Base-by-base conservation (phyloP, 2,113 vertebrate genomes). In the Onychorhynchus coronatus region DNA sequence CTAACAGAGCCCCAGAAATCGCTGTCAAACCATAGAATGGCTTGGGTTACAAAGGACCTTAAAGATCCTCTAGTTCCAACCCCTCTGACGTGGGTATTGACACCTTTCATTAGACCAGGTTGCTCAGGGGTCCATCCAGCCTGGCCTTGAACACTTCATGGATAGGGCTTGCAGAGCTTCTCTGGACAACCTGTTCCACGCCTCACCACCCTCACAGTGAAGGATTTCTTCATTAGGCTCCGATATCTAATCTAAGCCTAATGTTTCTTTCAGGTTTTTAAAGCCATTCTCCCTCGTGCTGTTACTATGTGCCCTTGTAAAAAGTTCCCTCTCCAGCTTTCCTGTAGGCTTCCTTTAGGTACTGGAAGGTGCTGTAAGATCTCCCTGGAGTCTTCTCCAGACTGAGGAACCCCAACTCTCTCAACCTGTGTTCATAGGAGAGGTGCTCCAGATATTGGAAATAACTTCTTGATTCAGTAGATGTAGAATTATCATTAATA, bases 11-110 rank as follows among this genome's bases (percentile, higher is more conserved):
- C 25, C 20, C 91, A 21, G 61, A 94, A 82, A 53, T 76, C 53
- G 15, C 73, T 70, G 37, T 79, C 58, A 79, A 16, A 31, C 25
- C 47, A 55, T 22, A 23, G 41, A 49, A 62, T 55, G 25, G 9
- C 62, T 49, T 62, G 41, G 9, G 4, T 62, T 83, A 25, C 35
- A 49, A 70, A 41, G 0, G 0, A 8, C n/a, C 25, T 14, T 37
- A 8, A 47, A 27, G 41, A 31, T 62, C 15, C 44, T 30, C 9
- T 27, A 41, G 17, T 83, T 55, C 47, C 47, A 83, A 0, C 2
- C 2, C 9, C 3, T 1, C 30, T 31, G 9, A 9, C 16, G 0
- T 41, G 30, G 24, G 30, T 62, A 47, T 24, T 18, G 31, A 42
- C 12, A 11, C n/a, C 25, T 55, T 31, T 55, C 41, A 27, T 17